Conservation (phyloP, 2,888 invertebrate species). For the Drosophila planitibia region DNA sequence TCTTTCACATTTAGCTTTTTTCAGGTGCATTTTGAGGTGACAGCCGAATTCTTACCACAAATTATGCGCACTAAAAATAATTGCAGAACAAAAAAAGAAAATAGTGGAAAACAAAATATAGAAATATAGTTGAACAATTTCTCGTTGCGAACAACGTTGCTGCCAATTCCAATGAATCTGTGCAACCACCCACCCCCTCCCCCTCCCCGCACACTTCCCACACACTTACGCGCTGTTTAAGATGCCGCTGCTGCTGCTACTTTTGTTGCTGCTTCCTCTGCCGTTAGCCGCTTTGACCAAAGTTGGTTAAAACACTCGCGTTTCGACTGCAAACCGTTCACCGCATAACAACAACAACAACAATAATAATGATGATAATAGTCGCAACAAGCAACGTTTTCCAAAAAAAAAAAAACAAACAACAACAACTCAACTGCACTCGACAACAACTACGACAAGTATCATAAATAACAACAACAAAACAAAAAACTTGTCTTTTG, state of each 20-base stretch:
- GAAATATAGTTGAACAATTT: not conserved
- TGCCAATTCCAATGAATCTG: slow-evolving; percentile 32
- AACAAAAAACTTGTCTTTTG: slow-evolving; percentile 46
- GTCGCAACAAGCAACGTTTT: slow-evolving; percentile 25
- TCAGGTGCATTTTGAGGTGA: slow-evolving; percentile 81
- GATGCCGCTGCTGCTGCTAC: slow-evolving; percentile 11
- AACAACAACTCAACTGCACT: slow-evolving; percentile 44
- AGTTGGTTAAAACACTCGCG: slow-evolving; percentile 70
- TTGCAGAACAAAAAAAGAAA: slow-evolving; percentile 40
- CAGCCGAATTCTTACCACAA: slow-evolving; percentile 72
- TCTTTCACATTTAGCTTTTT: slow-evolving; percentile 29
- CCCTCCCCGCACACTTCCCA: not conserved
- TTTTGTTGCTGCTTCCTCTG: slow-evolving; percentile 13
- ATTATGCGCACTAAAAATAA: slow-evolving; percentile 82
- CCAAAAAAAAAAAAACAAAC: slow-evolving; percentile 35
- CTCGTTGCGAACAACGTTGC: slow-evolving; percentile 17
- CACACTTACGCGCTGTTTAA: slow-evolving; percentile 43
- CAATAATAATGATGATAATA: slow-evolving; percentile 38
- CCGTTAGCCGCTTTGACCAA: slow-evolving; percentile 63
- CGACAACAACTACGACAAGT: slow-evolving; percentile 32
- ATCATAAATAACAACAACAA: slow-evolving; percentile 41
- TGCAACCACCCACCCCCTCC: slow-evolving; percentile 10
- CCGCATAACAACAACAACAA: slow-evolving; percentile 54
- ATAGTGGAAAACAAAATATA: not conserved
- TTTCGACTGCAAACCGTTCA: slow-evolving; percentile 56